Conservation (phyloP, 2,888 invertebrate genomes). For the Bibio marci region DNA sequence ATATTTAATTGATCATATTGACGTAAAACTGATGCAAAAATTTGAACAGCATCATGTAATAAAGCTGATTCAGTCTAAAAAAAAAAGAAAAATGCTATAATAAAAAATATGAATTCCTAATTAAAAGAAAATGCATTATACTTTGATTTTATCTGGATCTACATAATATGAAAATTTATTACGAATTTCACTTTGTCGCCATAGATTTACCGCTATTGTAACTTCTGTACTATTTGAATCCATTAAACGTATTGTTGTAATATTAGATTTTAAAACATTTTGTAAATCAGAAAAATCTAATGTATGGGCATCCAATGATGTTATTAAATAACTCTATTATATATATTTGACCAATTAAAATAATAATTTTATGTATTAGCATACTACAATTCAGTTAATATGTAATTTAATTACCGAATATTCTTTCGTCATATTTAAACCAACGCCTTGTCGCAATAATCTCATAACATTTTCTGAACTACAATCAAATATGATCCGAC, state of each 20-base stretch:
- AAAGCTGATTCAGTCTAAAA: not conserved
- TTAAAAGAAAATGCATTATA: not conserved
- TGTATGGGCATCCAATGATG: slow-evolving; percentile 21
- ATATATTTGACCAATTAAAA: too few relatives aligned
- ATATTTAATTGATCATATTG: not conserved
- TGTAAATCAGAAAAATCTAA: slow-evolving; percentile 25
- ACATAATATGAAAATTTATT: not conserved
- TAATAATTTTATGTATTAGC: too few relatives aligned
- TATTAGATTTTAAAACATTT: slow-evolving; percentile 16
- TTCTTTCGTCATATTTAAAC: slow-evolving; percentile 66
- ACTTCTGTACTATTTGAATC: slow-evolving; percentile 5
- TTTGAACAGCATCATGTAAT: not conserved
- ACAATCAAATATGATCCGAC: slow-evolving; percentile 62
- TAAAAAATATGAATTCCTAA: not conserved
- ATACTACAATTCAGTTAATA: not conserved
- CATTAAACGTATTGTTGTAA: slow-evolving; percentile 5
- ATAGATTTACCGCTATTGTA: not conserved
- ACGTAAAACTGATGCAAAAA: not conserved
- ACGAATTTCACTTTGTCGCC: not conserved
- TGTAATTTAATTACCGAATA: slow-evolving; percentile 26
- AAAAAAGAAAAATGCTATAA: not conserved
- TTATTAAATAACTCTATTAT: slow-evolving; percentile 32
- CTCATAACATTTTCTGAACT: slow-evolving; percentile 43
- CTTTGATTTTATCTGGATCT: not conserved
- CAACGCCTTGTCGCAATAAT: slow-evolving; percentile 55